A percentile compares a stretch with the other conserved stretches of the same genome.
These are phyloP conservation scores for Tiliqua scincoides DNA, from an alignment of 2,113 vertebrate species.

Conservation along the genomic window DNA sequence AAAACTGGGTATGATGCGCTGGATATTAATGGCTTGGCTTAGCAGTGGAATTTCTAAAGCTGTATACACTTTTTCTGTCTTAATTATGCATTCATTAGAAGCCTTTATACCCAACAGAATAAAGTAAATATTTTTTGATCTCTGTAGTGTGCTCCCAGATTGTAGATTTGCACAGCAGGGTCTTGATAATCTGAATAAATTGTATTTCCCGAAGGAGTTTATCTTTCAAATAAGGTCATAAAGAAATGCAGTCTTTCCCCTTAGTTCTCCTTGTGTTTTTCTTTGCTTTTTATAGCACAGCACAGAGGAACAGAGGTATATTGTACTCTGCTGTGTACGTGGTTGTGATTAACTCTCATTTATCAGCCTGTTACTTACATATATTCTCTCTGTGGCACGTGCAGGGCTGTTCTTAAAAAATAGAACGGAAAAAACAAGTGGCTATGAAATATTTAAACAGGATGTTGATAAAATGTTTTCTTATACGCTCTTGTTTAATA, in stretches of 20 bases:
- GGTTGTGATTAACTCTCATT: slow-evolving; percentile 71
- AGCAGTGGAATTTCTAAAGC: slow-evolving; percentile 80
- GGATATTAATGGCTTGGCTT: slow-evolving; percentile 83
- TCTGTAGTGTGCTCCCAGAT: slow-evolving; percentile 85
- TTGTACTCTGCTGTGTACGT: slow-evolving; percentile 61
- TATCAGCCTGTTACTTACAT: slow-evolving; percentile 64
- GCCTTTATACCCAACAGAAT: slow-evolving; percentile 87
- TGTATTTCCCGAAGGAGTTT: slow-evolving; percentile 87
- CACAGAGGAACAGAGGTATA: slow-evolving; percentile 61
- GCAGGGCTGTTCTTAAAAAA: slow-evolving; percentile 64
- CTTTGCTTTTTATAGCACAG: slow-evolving; percentile 67
- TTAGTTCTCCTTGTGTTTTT: slow-evolving; percentile 77
- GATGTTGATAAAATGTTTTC: slow-evolving; percentile 50
- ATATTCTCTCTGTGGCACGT: slow-evolving; percentile 57
- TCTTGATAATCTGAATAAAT: slow-evolving; percentile 89
- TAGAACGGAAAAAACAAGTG: slow-evolving; percentile 44
- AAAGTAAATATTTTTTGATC: slow-evolving; percentile 92
- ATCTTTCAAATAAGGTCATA: slow-evolving; percentile 87
- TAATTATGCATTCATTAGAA: slow-evolving; percentile 91
- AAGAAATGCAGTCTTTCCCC: slow-evolving; percentile 80
- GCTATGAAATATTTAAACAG: slow-evolving; percentile 59
- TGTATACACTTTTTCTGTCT: slow-evolving; percentile 81
- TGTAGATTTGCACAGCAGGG: slow-evolving; percentile 89
- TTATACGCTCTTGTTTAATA: slow-evolving; percentile 26
- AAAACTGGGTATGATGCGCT: slow-evolving; percentile 73